Conservation (phyloP, 2,888 invertebrate species). For the Temnothorax rugatulus region DNA sequence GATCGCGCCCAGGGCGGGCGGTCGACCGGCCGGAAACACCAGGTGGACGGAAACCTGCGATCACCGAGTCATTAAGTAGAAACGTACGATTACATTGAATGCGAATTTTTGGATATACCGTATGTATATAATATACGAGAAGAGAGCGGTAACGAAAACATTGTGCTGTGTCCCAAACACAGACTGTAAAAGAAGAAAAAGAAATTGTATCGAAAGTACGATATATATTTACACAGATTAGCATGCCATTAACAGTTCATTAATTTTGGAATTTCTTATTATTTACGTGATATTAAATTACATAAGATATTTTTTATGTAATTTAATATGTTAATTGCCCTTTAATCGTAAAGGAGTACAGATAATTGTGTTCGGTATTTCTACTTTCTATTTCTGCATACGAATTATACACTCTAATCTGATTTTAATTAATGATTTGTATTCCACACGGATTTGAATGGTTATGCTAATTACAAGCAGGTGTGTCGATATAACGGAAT, state of each 20-base stretch:
- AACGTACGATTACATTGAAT: background rate
- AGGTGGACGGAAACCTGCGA: conserved; percentile 89
- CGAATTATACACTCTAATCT: background rate
- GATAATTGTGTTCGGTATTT: background rate
- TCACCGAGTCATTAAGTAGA: background rate
- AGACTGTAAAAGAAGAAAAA: background rate
- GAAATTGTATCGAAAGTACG: background rate
- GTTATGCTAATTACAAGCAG: conserved; percentile 16
- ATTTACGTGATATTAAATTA: background rate
- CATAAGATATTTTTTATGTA: background rate
- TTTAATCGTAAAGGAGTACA: background rate
- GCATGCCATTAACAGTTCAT: background rate
- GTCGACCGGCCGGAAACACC: conserved; percentile 88
- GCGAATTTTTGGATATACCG: background rate
- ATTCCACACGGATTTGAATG: background rate
- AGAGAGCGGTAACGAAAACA: background rate
- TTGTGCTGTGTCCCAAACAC: background rate
- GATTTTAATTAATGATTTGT: conserved; percentile 8
- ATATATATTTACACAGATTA: background rate
- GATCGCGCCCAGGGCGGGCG: conserved; percentile 86
- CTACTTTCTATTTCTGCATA: background rate
- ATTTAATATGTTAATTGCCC: background rate
- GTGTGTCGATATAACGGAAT: conserved; percentile 30
- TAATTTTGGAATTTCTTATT: background rate
- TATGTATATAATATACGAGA: background rate